Base-by-base conservation (phyloP, 2,113 vertebrate genomes). In the Tragelaphus scriptus region DNA sequence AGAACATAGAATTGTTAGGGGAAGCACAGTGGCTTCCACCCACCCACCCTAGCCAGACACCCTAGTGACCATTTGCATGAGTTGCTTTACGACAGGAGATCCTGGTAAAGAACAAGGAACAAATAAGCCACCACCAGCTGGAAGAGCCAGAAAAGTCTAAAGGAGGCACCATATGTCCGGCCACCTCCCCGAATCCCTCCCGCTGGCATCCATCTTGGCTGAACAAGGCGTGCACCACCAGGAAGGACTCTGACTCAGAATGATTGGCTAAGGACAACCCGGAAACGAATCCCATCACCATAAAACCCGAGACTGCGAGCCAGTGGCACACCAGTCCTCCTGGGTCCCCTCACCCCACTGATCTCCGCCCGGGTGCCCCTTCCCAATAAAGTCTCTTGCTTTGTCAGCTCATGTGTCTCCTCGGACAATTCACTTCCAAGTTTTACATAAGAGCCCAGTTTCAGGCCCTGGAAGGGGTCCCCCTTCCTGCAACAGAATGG, bases 281-380 rank as follows among this genome's bases (percentile, higher is more conserved):
- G 2, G 19, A 40, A 71, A 12, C 9, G 11, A 71, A 71, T 36
- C n/a, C n/a, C 5, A 40, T 6, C 68, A 12, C 10, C 19, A 23
- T 71, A 40, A 71, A 40, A 71, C n/a, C 68, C 2, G 4, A 71
- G 4, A 5, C 32, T 36, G n/a, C 5, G 19, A 36, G 65, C 65
- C 68, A 23, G 10, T 0, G 19, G n/a, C 68, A 23, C n/a, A 40
- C n/a, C 68, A 23, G n/a, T 40, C 10, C n/a, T 40, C 68, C n/a
- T 40, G 68, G n/a, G n/a, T 12, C 68, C 68, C 68, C 68, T 40
- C 0, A 71, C n/a, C n/a, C n/a, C 5, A 71, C 68, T 40, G 68
- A 10, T 71, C 68, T 36, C 68, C 4, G 2, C 68, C 19, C 2
- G 0, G n/a, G 19, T 5, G 2, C 19, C 19, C 68, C n/a, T 71